Percentiles rank a stretch among this genome's conserved stretches.
Evolutionary conservation across 2,888 invertebrate species (phyloP).

Genomic region (Tetropium fuscum): DNA sequence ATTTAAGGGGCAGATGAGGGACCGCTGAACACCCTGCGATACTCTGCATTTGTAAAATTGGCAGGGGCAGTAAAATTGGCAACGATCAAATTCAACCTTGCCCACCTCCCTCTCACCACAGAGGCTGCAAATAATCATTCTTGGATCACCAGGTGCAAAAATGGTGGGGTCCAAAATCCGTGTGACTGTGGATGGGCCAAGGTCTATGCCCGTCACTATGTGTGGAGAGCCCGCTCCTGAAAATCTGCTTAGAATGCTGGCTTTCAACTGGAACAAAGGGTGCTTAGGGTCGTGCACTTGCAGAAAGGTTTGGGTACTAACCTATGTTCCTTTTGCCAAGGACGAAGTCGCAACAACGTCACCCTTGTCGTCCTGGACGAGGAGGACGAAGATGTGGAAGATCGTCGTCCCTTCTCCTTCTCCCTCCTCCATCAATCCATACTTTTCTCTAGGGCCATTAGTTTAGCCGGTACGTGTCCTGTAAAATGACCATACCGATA

Average conservation of each 20-base stretch:
- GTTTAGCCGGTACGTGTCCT: too few relatives aligned
- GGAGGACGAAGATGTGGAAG: background rate
- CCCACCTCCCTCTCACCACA: background rate
- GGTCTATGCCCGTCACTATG: background rate
- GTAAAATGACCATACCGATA: too few relatives aligned
- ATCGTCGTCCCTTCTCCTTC: too few relatives aligned
- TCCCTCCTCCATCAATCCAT: too few relatives aligned
- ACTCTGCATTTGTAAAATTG: too few relatives aligned
- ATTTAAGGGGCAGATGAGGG: too few relatives aligned
- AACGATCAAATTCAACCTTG: background rate
- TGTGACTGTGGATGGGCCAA: background rate
- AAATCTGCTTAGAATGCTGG: background rate
- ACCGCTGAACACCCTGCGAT: background rate
- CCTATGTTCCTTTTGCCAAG: background rate
- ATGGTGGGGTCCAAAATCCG: background rate
- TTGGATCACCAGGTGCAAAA: background rate
- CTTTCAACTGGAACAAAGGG: background rate
- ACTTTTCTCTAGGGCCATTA: too few relatives aligned
- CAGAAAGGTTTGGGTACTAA: background rate
- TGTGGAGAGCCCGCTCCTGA: background rate
- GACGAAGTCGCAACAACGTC: too few relatives aligned
- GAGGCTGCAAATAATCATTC: background rate
- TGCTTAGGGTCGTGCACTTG: background rate
- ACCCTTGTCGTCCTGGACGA: background rate
- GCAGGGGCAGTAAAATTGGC: too few relatives aligned